These are phyloP conservation scores for Meiosimyza platycephala DNA, from an alignment of 2,888 invertebrate species.

Conservation along the genomic window DNA sequence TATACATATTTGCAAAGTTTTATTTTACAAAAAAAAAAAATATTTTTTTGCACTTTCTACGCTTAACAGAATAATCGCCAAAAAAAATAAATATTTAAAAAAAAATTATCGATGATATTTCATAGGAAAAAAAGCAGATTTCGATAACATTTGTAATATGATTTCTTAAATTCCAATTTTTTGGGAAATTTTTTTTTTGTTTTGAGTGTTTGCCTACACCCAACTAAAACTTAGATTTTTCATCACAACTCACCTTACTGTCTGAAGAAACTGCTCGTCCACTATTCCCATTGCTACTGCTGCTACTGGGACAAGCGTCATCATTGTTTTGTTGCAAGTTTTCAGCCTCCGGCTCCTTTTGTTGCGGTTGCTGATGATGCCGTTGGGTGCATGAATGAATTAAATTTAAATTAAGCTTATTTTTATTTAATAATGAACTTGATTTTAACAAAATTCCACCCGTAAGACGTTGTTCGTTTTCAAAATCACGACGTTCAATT, in stretches of 20 bases:
- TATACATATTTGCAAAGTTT: not conserved
- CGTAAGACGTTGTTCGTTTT: conserved; percentile 64
- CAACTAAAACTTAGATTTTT: no score
- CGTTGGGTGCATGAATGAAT: conserved; percentile 47
- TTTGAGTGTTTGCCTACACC: no score
- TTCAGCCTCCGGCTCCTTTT: conserved; percentile 10
- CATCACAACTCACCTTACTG: conserved; percentile 57
- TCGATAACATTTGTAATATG: no score
- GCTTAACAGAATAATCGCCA: no score
- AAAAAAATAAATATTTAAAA: no score
- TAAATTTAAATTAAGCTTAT: conserved; percentile 64
- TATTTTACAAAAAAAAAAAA: not conserved
- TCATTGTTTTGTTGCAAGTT: conserved; percentile 42
- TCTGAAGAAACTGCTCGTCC: conserved; percentile 62
- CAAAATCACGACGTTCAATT: conserved; percentile 66
- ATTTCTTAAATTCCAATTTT: no score
- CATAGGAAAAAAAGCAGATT: no score
- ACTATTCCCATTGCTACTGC: conserved; percentile 47
- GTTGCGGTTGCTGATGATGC: conserved; percentile 37
- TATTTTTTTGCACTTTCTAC: no score
- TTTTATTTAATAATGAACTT: conserved; percentile 61
- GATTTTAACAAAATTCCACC: conserved; percentile 63
- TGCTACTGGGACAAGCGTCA: conserved; percentile 59
- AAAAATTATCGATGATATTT: no score
- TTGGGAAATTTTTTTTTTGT: no score